These are phyloP conservation scores for Pammene fasciana DNA, from an alignment of 2,888 invertebrate genomes.

Conservation along the genomic window DNA sequence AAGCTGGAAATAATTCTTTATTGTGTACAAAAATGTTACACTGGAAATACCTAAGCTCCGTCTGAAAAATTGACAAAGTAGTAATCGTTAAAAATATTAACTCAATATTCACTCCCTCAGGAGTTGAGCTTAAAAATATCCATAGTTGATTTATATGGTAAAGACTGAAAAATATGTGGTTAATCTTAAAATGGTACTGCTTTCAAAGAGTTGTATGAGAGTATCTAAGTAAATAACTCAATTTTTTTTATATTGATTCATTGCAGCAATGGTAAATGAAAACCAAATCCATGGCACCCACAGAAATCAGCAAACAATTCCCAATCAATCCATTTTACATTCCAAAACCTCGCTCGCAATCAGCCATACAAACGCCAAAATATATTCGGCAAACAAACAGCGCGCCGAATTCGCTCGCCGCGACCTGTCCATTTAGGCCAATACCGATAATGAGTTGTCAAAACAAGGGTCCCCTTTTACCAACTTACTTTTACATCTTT, in stretches of 20 bases:
- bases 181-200: no score
- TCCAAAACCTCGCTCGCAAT: conserved; percentile 65
- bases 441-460: conserved; percentile 80
- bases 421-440: conserved; percentile 74
- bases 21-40: no score
- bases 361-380: conserved; percentile 76
- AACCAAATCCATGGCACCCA: neutral
- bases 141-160: no score
- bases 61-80: no score
- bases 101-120: no score
- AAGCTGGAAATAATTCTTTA: no score
- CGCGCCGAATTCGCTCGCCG: conserved; percentile 59
- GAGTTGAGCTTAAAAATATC: no score
- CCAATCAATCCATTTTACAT: conserved; percentile 54
- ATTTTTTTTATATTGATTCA: no score
- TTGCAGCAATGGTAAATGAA: neutral
- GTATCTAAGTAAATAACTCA: neutral
- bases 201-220: neutral
- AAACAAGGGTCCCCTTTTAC: conserved; percentile 69
- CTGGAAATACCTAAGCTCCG: no score
- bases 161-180: no score
- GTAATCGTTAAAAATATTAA: no score
- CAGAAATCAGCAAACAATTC: neutral
- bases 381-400: conserved; percentile 73
- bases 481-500: conserved; percentile 45